Evolutionary conservation across 2,888 invertebrate species (phyloP).

Genomic region (Tenthredo notha): DNA sequence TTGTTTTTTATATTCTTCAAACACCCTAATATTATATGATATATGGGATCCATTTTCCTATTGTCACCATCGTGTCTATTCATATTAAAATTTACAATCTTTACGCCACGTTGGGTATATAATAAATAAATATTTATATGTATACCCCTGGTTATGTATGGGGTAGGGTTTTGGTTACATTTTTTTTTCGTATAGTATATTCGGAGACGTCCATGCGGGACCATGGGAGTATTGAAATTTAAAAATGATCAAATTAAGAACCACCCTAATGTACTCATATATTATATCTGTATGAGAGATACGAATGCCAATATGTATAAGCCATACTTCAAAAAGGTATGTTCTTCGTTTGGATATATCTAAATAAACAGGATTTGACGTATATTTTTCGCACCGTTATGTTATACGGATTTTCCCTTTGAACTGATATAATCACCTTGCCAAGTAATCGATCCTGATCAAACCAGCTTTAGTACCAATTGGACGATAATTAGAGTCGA

Average conservation of each 20-base stretch:
- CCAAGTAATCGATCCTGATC: slow-evolving; percentile 26
- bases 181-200: too few relatives aligned
- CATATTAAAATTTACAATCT: slow-evolving; percentile 14
- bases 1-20: too few relatives aligned
- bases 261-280: background rate
- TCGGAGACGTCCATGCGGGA: too few relatives aligned
- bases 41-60: background rate
- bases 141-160: too few relatives aligned
- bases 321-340: background rate
- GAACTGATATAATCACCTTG: slow-evolving; percentile 12
- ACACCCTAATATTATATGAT: too few relatives aligned
- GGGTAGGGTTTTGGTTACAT: too few relatives aligned
- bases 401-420: background rate
- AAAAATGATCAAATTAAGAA: too few relatives aligned
- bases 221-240: too few relatives aligned
- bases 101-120: background rate
- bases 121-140: background rate
- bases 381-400: background rate
- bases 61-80: background rate
- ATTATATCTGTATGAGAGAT: too few relatives aligned
- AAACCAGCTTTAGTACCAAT: slow-evolving; percentile 32
- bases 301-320: background rate
- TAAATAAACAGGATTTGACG: background rate
- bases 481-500: slow-evolving; percentile 34
- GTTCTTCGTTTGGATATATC: background rate